Evolutionary conservation across 2,113 vertebrate genomes (phyloP).

Genomic region (Dipodomys merriami): DNA sequence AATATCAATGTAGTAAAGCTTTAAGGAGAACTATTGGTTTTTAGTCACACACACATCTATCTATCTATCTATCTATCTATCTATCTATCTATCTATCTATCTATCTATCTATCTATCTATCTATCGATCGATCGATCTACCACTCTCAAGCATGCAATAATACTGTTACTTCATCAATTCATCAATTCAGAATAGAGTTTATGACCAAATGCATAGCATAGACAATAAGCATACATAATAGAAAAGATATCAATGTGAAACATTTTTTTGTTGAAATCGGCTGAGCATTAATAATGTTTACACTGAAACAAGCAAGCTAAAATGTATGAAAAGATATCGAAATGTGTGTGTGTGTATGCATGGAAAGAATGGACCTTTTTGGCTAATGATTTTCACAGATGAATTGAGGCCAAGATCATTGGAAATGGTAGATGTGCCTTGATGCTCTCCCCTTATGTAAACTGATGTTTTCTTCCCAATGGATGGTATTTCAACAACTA

Average conservation of each 20-base stretch:
- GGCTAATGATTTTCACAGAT: background rate
- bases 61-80: too few relatives aligned
- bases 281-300: background rate
- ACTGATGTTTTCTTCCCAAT: background rate
- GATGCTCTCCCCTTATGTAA: background rate
- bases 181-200: background rate
- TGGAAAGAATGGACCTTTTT: background rate
- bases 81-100: too few relatives aligned
- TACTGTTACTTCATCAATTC: background rate
- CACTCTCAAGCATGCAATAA: background rate
- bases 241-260: background rate
- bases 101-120: too few relatives aligned
- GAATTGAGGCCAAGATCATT: background rate
- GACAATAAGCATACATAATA: background rate
- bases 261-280: background rate
- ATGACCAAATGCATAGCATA: background rate
- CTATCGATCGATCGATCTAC: background rate
- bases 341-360: too few relatives aligned
- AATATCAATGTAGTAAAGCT: slow-evolving; percentile 29
- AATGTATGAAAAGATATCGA: background rate
- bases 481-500: background rate
- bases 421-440: background rate
- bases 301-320: background rate
- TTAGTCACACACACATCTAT: background rate
- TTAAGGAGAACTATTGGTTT: background rate